Conservation (phyloP, 2,113 vertebrate species). For the Steatornis caripensis region DNA sequence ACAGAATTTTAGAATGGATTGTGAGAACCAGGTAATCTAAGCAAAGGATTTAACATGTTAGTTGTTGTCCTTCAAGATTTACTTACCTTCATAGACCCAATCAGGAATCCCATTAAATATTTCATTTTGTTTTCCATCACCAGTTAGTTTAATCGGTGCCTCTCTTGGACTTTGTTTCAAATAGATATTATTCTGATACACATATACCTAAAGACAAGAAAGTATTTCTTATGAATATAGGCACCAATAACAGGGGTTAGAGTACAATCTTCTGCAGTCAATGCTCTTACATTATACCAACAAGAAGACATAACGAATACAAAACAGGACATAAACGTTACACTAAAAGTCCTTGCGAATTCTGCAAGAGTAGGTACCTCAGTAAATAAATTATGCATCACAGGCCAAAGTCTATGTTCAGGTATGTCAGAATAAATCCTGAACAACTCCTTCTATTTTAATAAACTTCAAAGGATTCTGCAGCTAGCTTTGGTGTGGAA, state of each 20-base stretch:
- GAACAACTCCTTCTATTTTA: not conserved
- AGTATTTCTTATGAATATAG: not conserved
- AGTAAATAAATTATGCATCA: not conserved
- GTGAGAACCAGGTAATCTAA: not conserved
- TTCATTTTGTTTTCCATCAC: conserved; percentile 84
- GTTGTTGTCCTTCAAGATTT: not conserved
- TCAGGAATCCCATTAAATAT: conserved; percentile 95
- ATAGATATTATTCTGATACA: conserved; percentile 89
- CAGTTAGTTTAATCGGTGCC: conserved; percentile 79
- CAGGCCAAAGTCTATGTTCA: not conserved
- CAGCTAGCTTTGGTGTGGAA: not conserved
- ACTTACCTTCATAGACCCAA: conserved; percentile 94
- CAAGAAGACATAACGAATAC: not conserved
- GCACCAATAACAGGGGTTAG: not conserved
- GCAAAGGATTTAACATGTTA: not conserved
- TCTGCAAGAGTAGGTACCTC: not conserved
- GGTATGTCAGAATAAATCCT: not conserved
- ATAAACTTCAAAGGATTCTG: not conserved
- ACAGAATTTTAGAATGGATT: not conserved
- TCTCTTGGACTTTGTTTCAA: conserved; percentile 76
- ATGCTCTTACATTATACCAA: not conserved
- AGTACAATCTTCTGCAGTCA: not conserved
- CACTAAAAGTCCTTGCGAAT: not conserved
- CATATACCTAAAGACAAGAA: conserved; percentile 77
- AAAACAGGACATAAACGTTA: not conserved